Base-by-base conservation (phyloP, 2,113 vertebrate genomes). In the Galemys pyrenaicus region DNA sequence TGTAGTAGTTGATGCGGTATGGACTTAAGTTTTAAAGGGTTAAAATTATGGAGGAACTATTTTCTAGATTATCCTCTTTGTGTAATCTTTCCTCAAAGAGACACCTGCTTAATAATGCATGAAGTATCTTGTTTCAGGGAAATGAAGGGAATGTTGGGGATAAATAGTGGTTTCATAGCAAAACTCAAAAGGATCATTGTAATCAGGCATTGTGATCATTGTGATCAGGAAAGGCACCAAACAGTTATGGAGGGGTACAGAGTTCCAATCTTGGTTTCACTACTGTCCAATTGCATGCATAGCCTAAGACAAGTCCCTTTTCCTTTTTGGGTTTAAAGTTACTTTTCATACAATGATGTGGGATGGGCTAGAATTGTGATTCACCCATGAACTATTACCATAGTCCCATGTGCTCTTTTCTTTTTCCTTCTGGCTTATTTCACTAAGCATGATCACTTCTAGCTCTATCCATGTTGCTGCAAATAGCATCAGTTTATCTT, bases 51-150 rank as follows among this genome's bases (percentile, higher is more conserved):
- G 20, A 80, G 92, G 35, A 89, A 39, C 60, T 73, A 35, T 19
- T 49, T 85, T 46, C 28, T 87, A 71, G n/a, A 20, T 94, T 54
- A 79, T 94, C 37, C 54, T 80, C 24, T 92, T 85, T 20, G 41
- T 62, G 35, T 68, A n/a, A 54, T 62, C 11, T 44, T 8, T 51
- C 6, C 15, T 81, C 22, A 87, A 75, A 32, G 28, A 86, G 5
- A 67, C 78, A 8, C 20, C 46, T 46, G 16, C 35, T n/a, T 74
- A 89, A 77, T 10, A 92, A 68, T 81, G 60, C 17, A 68, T 60
- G 67, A 67, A 75, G 32, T 81, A 70, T 44, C 32, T 92, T 92
- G 32, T 37, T 89, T 84, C 44, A 82, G 44, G 8, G 6, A n/a
- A 94, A 37, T 94, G 49, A 91, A 83, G 3, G 12, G 32, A 71